phyloP scores from a whole-genome alignment of 2,113 vertebrate species.

The Macaca nemestrina region DNA sequence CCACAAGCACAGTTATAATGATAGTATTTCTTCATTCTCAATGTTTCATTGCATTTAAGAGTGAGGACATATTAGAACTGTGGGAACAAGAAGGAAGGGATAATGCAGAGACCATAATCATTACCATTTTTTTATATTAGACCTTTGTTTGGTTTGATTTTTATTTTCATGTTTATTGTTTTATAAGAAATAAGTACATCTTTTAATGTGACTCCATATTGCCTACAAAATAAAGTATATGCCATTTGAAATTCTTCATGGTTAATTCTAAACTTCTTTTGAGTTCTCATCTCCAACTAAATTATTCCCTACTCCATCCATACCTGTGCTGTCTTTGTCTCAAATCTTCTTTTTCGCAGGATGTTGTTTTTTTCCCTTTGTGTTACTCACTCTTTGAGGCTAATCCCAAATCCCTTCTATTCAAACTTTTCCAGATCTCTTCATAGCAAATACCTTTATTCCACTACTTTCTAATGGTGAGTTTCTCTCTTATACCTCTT shows the following conservation, averaged over 20 bases:
- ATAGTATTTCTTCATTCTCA: background rate
- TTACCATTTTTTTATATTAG: background rate
- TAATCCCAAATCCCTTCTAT: background rate
- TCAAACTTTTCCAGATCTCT: background rate
- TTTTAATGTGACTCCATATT: background rate
- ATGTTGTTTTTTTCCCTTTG: background rate
- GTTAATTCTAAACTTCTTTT: background rate
- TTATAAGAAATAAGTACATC: background rate
- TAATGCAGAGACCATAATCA: background rate
- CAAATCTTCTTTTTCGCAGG: background rate
- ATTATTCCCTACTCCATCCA: background rate
- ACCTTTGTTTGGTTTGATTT: background rate
- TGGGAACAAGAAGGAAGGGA: background rate
- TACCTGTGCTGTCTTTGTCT: background rate
- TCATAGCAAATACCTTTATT: background rate
- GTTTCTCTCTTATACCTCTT: background rate
- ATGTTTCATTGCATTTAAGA: background rate
- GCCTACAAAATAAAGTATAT: background rate
- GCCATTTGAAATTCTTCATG: background rate
- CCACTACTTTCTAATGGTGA: background rate
- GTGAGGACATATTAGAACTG: background rate
- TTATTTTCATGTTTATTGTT: conserved; percentile 40
- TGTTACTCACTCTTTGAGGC: background rate
- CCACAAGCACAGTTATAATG: background rate
- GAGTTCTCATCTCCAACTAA: background rate